Base-by-base conservation (phyloP, 2,797 vertebrate species). In the Spondyliosoma cantharus region DNA sequence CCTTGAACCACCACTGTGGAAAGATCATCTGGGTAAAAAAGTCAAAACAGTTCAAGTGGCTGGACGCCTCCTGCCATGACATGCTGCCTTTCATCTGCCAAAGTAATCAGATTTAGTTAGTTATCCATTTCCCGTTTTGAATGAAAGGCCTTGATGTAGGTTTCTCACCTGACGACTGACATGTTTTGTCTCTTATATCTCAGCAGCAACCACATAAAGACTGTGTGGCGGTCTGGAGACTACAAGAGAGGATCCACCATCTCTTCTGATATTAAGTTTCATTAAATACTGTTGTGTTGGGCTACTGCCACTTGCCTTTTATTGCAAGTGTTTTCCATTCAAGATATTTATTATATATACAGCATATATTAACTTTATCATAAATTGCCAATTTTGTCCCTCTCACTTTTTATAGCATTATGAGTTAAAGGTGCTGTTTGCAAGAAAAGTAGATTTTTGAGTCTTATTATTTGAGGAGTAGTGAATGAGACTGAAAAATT, bases 41-140 rank as follows among this genome's bases (percentile, higher is more conserved):
- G 0, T 37, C 9, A 37, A 9, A 9, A 1, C 22, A 52, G 0
- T 5, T 60, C 19, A 9, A 32, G 13, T 54, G 1, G 46, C 24
- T 20, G 32, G 48, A 74, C 0, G 25, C 0, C 0, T 0, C 22
- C 56, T 87, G 86, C 48, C 32, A 63, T 70, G 2, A 57, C 0
- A 0, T 32, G 29, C 43, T 83, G 4, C 80, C 80, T 16, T 85
- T 76, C 32, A 81, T 85, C 72, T 87, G 83, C 54, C 58, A 78
- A 54, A 1, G 61, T 37, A n/a, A 75, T 37, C 32, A 37, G 32
- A 37, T 37, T 37, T 37, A 37, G 1, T 37, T 8, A 37, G 8
- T 37, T 37, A 37, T 37, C 8, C 32, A 37, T 37, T 37, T 37
- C 32, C 8, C 2, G 8, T 37, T 37, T 37, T 9, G 32, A 37